Base-by-base conservation (phyloP, 2,797 vertebrate species). In the Muraenolepis orangiensis region DNA sequence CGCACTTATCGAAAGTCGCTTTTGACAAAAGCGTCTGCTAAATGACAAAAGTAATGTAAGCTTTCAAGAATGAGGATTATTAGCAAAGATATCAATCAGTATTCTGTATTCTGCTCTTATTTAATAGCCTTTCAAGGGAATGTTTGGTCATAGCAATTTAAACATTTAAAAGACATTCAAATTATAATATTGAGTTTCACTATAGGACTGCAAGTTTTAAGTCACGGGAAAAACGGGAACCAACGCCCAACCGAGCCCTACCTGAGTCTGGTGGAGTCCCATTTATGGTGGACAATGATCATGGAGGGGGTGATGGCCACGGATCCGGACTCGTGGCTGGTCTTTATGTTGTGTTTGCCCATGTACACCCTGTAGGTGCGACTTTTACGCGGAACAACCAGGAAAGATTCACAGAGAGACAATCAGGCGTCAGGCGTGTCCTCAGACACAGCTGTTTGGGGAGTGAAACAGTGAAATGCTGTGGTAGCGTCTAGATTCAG, bases 191-290 rank as follows among this genome's bases (percentile, higher is more conserved):
- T 64, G 51, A 6, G 51, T 57, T 20, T 23, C 51, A 16, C 51
- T 57, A 57, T 57, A 23, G 51, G 23, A 26, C 11, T 64, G 23
- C 16, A n/a, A 23, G 51, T 57, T 57, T 57, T n/a, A n/a, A n/a
- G n/a, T n/a, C n/a, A n/a, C n/a, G n/a, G n/a, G n/a, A n/a, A n/a
- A n/a, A n/a, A n/a, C n/a, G n/a, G n/a, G n/a, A n/a, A n/a, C n/a
- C n/a, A n/a, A n/a, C n/a, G n/a, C n/a, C n/a, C n/a, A n/a, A n/a
- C n/a, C n/a, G n/a, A n/a, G 12, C 8, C 86, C 26, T 32, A 95
- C 93, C 87, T 91, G 88, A 95, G 94, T 57, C 86, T 93, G 86
- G 76, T 84, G 3, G 94, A 38, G 81, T 96, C 78, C 96, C 96
- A 98, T 0, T 81, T 20, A 61, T 89, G 32, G 0, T 96, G 90